phyloP scores from a whole-genome alignment of 2,888 invertebrate genomes.

The Pristionchus entomophagus region DNA sequence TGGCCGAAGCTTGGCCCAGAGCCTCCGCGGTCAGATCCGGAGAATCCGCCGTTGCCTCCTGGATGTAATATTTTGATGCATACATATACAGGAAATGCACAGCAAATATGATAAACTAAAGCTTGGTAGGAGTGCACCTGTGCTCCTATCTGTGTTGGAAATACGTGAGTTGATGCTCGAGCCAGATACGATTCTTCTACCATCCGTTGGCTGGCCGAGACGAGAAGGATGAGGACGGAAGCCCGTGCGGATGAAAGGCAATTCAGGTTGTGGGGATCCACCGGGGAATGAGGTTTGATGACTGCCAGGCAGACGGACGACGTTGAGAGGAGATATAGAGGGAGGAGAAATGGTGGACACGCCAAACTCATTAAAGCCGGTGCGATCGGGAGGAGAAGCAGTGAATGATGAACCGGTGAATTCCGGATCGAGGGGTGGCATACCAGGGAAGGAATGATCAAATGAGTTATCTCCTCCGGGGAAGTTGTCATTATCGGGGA shows the following conservation, averaged over 20 bases:
- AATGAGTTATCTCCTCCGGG: neutral
- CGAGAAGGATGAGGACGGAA: neutral
- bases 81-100: too few species aligned
- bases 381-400: neutral
- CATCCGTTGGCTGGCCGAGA: neutral
- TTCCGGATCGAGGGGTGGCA: neutral
- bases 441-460: neutral
- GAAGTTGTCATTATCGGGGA: neutral
- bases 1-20: neutral
- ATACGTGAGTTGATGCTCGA: too few species aligned
- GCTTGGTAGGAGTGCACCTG: neutral
- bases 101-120: too few species aligned
- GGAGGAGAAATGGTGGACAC: neutral
- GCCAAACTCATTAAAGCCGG: constrained; percentile 9
- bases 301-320: too few species aligned
- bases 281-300: too few species aligned
- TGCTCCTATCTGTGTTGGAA: neutral
- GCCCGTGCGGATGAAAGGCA: neutral
- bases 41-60: neutral
- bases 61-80: neutral
- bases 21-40: neutral
- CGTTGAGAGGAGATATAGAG: neutral
- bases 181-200: neutral
- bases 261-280: neutral
- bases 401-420: neutral